Conservation (phyloP, 2,888 invertebrate species). For the Archips xylosteana region DNA sequence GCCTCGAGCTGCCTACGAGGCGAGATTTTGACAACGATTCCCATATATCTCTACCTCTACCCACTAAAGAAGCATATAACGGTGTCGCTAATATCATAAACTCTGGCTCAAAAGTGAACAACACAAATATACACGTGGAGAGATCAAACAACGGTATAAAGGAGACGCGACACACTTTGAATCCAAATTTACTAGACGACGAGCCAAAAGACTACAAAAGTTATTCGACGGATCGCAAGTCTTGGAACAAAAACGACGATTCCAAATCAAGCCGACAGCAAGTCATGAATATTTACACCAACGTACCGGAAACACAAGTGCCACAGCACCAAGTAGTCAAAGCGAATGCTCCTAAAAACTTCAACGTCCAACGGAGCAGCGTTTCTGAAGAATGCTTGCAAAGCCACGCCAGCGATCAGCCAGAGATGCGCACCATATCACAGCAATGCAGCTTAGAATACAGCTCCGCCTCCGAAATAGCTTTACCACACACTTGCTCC, state of each 20-base stretch:
- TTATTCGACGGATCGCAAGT: constrained; percentile 71
- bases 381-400: constrained; percentile 79
- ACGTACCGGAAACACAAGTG: constrained; percentile 86
- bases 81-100: constrained; percentile 87
- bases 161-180: constrained; percentile 83
- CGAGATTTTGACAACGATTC: constrained; percentile 85
- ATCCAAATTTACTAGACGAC: constrained; percentile 88
- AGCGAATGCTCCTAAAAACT: constrained; percentile 65
- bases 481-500: constrained; percentile 81
- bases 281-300: constrained; percentile 87
- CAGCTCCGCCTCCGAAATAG: constrained; percentile 86
- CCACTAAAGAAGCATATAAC: constrained; percentile 78
- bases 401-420: constrained; percentile 72
- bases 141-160: constrained; percentile 82
- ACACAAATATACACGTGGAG: constrained; percentile 92
- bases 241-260: constrained; percentile 73
- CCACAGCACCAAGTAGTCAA: constrained; percentile 86
- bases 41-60: constrained; percentile 80
- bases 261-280: constrained; percentile 68
- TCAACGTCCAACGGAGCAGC: constrained; percentile 72
- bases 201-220: constrained; percentile 84
- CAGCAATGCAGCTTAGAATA: constrained; percentile 90
- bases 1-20: constrained; percentile 88
- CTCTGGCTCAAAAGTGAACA: constrained; percentile 91
- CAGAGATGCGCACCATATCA: constrained; percentile 87